phyloP scores from a whole-genome alignment of 2,888 invertebrate genomes.

The Limnephilus rhombicus region DNA sequence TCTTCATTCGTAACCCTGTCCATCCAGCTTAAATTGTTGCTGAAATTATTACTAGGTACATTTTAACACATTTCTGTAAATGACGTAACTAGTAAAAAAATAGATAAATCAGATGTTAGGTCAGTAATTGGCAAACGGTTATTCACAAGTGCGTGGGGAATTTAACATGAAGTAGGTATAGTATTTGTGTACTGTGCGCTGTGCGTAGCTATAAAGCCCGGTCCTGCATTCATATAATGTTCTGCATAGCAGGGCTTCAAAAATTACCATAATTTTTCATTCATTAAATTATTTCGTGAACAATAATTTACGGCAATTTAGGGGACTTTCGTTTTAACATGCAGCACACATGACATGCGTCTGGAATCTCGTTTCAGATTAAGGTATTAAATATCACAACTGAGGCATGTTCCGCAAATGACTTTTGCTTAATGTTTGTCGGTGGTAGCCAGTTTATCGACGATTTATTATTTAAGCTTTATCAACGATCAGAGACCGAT shows the following conservation, averaged over 20 bases:
- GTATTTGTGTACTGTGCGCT: too few species aligned
- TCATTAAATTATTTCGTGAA: neutral
- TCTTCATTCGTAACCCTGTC: too few species aligned
- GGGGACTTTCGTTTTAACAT: conserved; percentile 10
- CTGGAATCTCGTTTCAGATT: neutral
- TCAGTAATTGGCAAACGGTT: too few species aligned
- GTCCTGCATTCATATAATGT: neutral
- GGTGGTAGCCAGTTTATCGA: neutral
- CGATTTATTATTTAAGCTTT: neutral
- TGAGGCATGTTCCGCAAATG: neutral
- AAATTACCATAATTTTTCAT: conserved; percentile 17
- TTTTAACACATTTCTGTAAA: too few species aligned
- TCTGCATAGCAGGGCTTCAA: conserved; percentile 10
- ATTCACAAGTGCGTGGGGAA: too few species aligned
- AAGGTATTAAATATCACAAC: neutral
- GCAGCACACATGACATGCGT: conserved; percentile 13
- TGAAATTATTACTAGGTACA: too few species aligned
- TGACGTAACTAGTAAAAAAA: too few species aligned
- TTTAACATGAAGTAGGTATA: too few species aligned
- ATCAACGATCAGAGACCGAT: too few species aligned
- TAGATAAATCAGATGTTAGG: too few species aligned
- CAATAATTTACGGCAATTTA: conserved; percentile 8
- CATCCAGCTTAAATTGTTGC: too few species aligned
- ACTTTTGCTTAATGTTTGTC: neutral
- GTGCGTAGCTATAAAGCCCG: neutral